Percentiles rank a stretch among this genome's conserved stretches.
Conservation (phyloP, 2,888 invertebrate species). For the Ichneumoninae sp. region DNA sequence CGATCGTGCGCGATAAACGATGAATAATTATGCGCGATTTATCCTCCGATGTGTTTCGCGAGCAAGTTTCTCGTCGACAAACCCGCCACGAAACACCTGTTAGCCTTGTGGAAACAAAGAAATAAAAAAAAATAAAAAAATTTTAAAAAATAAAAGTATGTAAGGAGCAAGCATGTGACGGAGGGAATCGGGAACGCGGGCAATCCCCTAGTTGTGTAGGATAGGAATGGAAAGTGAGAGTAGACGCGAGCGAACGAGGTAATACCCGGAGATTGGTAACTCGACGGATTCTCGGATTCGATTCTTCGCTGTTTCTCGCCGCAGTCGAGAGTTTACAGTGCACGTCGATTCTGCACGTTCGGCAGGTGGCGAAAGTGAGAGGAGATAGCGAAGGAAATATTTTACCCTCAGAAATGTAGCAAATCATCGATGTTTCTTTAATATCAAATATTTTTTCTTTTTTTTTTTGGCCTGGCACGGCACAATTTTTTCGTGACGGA, state of each 20-base stretch:
- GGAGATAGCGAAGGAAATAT: background rate
- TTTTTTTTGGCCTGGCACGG: background rate
- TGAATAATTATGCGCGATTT: constrained; percentile 4
- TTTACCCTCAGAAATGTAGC: background rate
- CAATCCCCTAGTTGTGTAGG: constrained; percentile 8
- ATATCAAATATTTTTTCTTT: background rate
- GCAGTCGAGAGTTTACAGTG: background rate
- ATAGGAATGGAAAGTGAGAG: constrained; percentile 6
- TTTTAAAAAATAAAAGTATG: background rate
- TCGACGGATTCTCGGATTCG: constrained; percentile 10
- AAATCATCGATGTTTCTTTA: background rate
- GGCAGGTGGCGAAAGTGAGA: background rate
- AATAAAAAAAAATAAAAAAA: background rate
- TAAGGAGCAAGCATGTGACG: background rate
- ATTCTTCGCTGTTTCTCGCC: constrained; percentile 6
- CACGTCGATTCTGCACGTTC: background rate
- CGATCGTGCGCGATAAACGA: constrained; percentile 5
- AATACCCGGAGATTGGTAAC: constrained; percentile 3
- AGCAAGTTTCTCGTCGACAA: background rate
- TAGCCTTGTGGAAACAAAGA: background rate
- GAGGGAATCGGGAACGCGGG: constrained; percentile 6
- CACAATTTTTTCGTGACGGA: background rate
- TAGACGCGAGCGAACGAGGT: background rate
- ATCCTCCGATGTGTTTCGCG: background rate
- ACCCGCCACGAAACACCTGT: background rate